phyloP scores from a whole-genome alignment of 2,888 invertebrate species.

The Tolmerus cingulatus region DNA sequence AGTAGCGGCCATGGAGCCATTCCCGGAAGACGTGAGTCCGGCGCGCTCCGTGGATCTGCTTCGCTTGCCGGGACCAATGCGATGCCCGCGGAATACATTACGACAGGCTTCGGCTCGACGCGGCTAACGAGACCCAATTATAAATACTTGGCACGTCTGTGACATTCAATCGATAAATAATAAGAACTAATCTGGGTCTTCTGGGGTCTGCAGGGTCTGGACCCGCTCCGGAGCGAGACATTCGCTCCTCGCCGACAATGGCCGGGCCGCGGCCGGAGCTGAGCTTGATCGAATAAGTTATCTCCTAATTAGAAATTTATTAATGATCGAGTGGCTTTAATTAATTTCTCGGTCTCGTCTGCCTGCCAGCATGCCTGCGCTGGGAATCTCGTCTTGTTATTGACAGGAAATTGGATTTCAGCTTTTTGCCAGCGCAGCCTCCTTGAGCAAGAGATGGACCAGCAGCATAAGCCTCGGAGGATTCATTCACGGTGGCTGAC shows the following conservation, averaged over 20 bases:
- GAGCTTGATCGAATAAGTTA: conserved; percentile 48
- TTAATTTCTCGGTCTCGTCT: conserved; percentile 50
- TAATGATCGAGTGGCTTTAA: conserved; percentile 53
- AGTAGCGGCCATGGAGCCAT: not conserved
- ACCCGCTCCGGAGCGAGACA: not conserved
- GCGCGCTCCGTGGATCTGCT: not conserved
- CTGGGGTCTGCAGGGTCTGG: not conserved
- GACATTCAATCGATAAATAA: conserved; percentile 60
- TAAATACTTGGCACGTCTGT: conserved; percentile 51
- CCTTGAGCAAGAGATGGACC: not conserved
- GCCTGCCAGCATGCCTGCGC: not conserved
- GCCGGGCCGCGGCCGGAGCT: not conserved
- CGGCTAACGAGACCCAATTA: conserved; percentile 49
- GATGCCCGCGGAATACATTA: conserved; percentile 33
- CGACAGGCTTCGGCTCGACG: not conserved
- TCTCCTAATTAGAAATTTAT: conserved; percentile 55
- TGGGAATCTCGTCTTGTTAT: conserved; percentile 43
- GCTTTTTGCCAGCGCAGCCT: conserved; percentile 36
- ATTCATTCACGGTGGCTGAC: conserved; percentile 19
- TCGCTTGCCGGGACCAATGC: not conserved
- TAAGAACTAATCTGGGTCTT: conserved; percentile 39
- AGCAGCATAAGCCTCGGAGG: not conserved
- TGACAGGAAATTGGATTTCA: conserved; percentile 49
- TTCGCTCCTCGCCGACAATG: not conserved
- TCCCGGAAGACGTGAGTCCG: conserved; percentile 28